A percentile compares a stretch with the other conserved stretches of the same genome.
phyloP scores from a whole-genome alignment of 2,888 invertebrate genomes.

The Smittia sp. region DNA sequence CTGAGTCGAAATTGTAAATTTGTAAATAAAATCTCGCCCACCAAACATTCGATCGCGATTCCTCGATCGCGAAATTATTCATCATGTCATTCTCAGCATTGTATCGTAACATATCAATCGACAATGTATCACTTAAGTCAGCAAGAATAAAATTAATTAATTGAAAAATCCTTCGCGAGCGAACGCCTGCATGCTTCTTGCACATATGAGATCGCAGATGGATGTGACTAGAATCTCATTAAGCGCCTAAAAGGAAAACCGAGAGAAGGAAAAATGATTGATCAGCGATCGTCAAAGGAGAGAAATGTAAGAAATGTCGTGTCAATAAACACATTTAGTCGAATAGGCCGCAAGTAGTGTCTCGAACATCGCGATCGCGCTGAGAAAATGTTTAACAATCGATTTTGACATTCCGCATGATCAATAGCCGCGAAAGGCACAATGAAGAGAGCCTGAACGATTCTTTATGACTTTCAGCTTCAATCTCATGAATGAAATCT shows the following conservation, averaged over 20 bases:
- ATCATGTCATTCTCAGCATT: constrained; percentile 7
- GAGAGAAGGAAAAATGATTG: constrained; percentile 20
- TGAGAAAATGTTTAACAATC: constrained; percentile 35
- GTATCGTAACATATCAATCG: constrained; percentile 38
- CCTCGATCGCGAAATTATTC: neutral
- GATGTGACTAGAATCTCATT: constrained; percentile 40
- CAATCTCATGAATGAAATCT: constrained; percentile 10
- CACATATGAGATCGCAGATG: constrained; percentile 1
- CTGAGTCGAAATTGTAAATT: neutral
- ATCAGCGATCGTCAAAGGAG: constrained; percentile 15
- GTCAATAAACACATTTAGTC: constrained; percentile 41
- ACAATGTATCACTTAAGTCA: constrained; percentile 41
- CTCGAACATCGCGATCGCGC: neutral
- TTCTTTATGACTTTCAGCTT: neutral
- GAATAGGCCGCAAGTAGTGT: neutral
- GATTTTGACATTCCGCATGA: constrained; percentile 37
- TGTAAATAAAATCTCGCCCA: neutral
- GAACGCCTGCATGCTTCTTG: constrained; percentile 21
- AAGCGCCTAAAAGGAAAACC: neutral
- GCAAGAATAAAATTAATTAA: constrained; percentile 40
- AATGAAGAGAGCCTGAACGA: neutral
- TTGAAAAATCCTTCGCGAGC: constrained; percentile 29
- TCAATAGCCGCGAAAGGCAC: constrained; percentile 27
- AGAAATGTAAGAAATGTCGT: constrained; percentile 40
- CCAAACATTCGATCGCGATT: neutral